phyloP scores from a whole-genome alignment of 1,140 invertebrate genomes.

The Pseudomyrmex gracilis region DNA sequence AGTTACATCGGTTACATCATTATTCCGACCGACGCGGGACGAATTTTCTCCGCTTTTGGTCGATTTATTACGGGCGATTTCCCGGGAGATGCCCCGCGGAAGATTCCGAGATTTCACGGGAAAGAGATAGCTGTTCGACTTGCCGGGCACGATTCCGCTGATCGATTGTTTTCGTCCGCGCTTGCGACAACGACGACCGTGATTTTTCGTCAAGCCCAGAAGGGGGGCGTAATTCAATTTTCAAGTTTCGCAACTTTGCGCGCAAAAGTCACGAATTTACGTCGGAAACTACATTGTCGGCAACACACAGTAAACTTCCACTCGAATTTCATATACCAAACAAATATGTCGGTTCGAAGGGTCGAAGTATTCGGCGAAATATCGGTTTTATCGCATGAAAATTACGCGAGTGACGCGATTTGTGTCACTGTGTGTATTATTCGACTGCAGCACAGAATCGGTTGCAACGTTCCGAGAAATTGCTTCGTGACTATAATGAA shows the following conservation, averaged over 20 bases:
- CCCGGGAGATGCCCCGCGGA: slow-evolving; percentile 9
- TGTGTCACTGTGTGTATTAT: not conserved
- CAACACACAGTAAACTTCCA: not conserved
- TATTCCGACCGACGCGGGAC: slow-evolving; percentile 4
- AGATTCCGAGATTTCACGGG: slow-evolving; percentile 28
- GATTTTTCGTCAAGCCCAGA: slow-evolving; percentile 30
- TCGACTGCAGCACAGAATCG: not conserved
- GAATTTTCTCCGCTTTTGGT: slow-evolving; percentile 31
- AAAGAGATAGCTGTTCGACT: slow-evolving; percentile 33
- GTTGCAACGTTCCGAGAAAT: not conserved
- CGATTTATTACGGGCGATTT: slow-evolving; percentile 41
- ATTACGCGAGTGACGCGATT: not conserved
- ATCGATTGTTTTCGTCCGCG: slow-evolving; percentile 47
- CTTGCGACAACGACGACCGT: slow-evolving; percentile 5
- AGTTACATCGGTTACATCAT: slow-evolving; percentile 24
- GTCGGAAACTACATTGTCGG: slow-evolving; percentile 14
- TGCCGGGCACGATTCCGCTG: slow-evolving; percentile 45
- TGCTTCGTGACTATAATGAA: slow-evolving; percentile 9
- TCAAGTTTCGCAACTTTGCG: slow-evolving; percentile 32
- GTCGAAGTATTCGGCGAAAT: slow-evolving; percentile 8
- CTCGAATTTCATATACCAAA: slow-evolving; percentile 9
- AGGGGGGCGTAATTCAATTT: slow-evolving; percentile 40
- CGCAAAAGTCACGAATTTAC: slow-evolving; percentile 28
- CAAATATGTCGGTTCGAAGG: slow-evolving; percentile 39
- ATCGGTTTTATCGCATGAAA: not conserved